Evolutionary conservation across 2,113 vertebrate genomes (phyloP).

Genomic region (Platycercus adscitus): DNA sequence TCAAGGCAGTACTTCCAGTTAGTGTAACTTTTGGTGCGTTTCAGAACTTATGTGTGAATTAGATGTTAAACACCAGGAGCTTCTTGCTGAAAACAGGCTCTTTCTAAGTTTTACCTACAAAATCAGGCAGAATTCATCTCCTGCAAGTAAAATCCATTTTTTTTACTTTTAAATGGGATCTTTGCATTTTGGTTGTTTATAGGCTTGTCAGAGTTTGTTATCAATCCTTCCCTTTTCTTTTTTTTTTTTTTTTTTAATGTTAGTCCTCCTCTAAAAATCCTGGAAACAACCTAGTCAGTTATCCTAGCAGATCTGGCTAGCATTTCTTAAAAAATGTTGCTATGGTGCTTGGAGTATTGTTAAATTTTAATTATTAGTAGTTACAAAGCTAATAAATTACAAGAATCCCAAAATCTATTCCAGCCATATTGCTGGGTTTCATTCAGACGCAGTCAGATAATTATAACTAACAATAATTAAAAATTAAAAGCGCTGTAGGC

Average conservation of each 20-base stretch:
- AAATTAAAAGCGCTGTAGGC: conserved; percentile 80
- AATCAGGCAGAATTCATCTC: neutral
- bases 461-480: conserved; percentile 85
- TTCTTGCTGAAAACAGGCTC: neutral
- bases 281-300: neutral
- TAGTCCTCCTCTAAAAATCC: neutral
- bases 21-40: neutral
- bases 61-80: neutral
- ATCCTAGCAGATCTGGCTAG: conserved; percentile 38
- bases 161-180: neutral
- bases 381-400: conserved; percentile 73
- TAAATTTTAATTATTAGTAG: conserved; percentile 72
- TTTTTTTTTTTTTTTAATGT: neutral
- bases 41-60: neutral
- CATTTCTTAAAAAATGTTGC: neutral
- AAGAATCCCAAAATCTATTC: conserved; percentile 61
- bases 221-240: neutral
- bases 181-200: neutral
- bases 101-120: neutral
- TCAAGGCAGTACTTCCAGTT: neutral
- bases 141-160: neutral
- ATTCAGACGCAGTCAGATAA: conserved; percentile 76
- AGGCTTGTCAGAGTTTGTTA: neutral
- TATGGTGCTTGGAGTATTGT: conserved; percentile 32
- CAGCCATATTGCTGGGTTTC: conserved; percentile 66